Evolutionary conservation across 2,888 invertebrate species (phyloP).

Genomic region (Rugalucina vietnamica): DNA sequence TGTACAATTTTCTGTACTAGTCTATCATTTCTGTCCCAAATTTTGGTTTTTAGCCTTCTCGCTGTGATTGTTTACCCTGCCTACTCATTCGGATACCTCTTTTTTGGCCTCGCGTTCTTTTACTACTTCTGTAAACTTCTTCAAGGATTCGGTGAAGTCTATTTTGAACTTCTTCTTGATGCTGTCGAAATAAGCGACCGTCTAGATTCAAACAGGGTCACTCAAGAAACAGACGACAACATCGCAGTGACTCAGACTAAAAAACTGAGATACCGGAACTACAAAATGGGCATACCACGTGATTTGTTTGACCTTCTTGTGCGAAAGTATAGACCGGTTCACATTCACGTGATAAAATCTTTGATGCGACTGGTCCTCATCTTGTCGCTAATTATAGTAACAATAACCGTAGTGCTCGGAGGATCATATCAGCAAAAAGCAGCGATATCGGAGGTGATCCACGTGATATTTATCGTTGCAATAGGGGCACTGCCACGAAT

Average conservation of each 20-base stretch:
- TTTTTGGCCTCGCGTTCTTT: constrained; percentile 34
- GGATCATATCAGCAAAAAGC: constrained; percentile 7
- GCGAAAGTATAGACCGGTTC: constrained; percentile 30
- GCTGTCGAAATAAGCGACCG: constrained; percentile 25
- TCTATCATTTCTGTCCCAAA: constrained; percentile 28
- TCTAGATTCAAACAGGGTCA: constrained; percentile 10
- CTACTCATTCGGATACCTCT: constrained; percentile 45
- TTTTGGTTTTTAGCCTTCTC: constrained; percentile 36
- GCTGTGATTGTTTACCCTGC: constrained; percentile 40
- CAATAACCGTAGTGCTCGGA: constrained; percentile 17
- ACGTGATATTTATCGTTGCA: constrained; percentile 44
- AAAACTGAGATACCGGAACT: constrained; percentile 17
- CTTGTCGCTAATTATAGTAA: constrained; percentile 14
- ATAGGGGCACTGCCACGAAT: constrained; percentile 44
- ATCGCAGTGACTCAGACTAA: not conserved
- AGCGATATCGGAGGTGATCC: constrained; percentile 43
- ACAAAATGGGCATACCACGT: constrained; percentile 31
- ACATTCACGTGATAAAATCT: constrained; percentile 25
- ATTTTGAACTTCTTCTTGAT: constrained; percentile 41
- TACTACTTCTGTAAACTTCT: constrained; percentile 43
- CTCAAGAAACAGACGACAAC: not conserved
- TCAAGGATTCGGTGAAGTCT: constrained; percentile 21
- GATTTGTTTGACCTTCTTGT: constrained; percentile 32
- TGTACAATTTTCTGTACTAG: constrained; percentile 22
- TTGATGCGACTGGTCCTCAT: constrained; percentile 24